Evolutionary conservation across 2,797 vertebrate species (phyloP).

Genomic region (Urophycis tenuis): DNA sequence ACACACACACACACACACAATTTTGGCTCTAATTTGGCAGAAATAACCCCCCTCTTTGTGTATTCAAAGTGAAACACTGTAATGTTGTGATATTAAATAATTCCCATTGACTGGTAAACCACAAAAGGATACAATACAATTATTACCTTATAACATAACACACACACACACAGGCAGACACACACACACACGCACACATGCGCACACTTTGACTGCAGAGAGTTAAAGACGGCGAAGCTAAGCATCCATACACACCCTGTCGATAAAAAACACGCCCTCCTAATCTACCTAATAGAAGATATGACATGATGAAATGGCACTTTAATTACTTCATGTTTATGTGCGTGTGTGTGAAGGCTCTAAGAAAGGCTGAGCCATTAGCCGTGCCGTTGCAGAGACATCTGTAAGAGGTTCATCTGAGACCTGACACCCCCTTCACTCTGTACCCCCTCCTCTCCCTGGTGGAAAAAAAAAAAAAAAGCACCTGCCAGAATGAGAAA

Average conservation of each 20-base stretch:
- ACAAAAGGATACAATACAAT: background rate
- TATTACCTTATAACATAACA: background rate
- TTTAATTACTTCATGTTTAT: constrained; percentile 51
- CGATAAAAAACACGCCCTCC: constrained; percentile 19
- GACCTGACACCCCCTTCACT: constrained; percentile 49
- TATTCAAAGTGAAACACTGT: background rate
- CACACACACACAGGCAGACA: background rate
- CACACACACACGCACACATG: background rate
- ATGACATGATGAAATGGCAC: constrained; percentile 52
- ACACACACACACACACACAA: constrained; percentile 47
- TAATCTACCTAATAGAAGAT: constrained; percentile 28
- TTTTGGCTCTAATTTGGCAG: constrained; percentile 59
- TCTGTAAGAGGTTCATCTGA: constrained; percentile 73
- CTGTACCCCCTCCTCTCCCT: constrained; percentile 65
- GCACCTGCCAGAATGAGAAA: constrained; percentile 98
- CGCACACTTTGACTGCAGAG: background rate
- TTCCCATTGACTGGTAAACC: background rate
- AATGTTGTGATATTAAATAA: background rate
- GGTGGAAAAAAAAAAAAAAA: constrained; percentile 84
- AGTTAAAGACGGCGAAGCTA: background rate
- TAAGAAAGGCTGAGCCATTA: constrained; percentile 62
- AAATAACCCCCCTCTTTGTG: constrained; percentile 49
- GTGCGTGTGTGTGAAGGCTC: constrained; percentile 24
- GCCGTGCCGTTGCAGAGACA: constrained; percentile 62
- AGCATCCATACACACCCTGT: constrained; percentile 6